These are phyloP conservation scores for Antheraea pernyi DNA, from an alignment of 1,140 invertebrate genomes.

Conservation along the genomic window DNA sequence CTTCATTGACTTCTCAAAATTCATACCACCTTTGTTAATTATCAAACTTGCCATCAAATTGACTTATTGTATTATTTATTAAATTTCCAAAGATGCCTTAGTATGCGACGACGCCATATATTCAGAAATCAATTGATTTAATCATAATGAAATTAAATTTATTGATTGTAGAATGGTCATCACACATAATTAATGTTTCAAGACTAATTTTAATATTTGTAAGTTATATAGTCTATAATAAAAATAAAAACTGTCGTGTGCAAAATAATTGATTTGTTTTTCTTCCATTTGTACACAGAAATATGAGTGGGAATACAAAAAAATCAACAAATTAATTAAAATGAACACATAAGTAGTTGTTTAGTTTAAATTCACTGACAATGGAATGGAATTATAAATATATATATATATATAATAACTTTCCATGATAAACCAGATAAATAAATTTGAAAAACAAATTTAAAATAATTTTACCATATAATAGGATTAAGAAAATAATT, in stretches of 20 bases:
- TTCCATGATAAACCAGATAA: too few relatives aligned
- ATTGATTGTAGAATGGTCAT: background rate
- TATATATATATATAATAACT: too few relatives aligned
- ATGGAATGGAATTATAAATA: too few relatives aligned
- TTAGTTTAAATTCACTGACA: too few relatives aligned
- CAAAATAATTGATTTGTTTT: conserved; percentile 10
- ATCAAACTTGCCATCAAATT: background rate
- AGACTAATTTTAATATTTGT: conserved; percentile 6
- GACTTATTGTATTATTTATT: background rate
- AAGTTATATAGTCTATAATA: background rate
- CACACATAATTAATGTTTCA: background rate
- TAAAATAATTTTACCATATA: too few relatives aligned
- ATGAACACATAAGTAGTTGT: too few relatives aligned
- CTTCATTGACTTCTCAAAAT: background rate
- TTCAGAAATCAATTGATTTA: background rate
- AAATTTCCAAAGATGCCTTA: conserved; percentile 4
- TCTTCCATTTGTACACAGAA: background rate
- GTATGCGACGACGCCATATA: background rate
- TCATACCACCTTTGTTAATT: background rate
- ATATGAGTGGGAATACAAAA: background rate
- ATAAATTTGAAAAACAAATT: too few relatives aligned
- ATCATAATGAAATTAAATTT: background rate
- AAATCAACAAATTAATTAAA: too few relatives aligned
- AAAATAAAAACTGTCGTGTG: conserved; percentile 1
- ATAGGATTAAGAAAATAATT: too few relatives aligned